Conservation (phyloP, 1,140 invertebrate species). For the Lineus longissimus region DNA sequence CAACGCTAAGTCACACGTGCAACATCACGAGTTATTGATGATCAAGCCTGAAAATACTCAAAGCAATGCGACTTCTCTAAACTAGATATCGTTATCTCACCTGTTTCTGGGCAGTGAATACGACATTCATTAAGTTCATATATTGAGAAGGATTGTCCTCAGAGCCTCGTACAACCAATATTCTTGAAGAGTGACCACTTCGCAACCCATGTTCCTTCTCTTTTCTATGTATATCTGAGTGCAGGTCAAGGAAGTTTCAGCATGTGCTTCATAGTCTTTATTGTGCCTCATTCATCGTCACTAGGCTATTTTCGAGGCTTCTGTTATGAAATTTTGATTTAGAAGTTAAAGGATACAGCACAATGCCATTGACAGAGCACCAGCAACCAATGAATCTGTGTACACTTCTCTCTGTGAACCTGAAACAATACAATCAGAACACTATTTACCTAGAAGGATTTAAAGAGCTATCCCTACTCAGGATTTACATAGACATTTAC, state of each 20-base stretch:
- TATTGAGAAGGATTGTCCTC: slow-evolving; percentile 84
- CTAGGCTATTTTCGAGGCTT: too few relatives aligned
- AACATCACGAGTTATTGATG: too few relatives aligned
- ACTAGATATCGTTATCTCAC: slow-evolving; percentile 52
- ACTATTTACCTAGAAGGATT: slow-evolving; percentile 14
- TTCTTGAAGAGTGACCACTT: slow-evolving; percentile 70
- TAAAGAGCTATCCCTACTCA: too few relatives aligned
- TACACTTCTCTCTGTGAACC: slow-evolving; percentile 25
- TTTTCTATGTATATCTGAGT: slow-evolving; percentile 50
- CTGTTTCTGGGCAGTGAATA: slow-evolving; percentile 89
- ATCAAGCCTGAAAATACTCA: too few relatives aligned
- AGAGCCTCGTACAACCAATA: slow-evolving; percentile 77
- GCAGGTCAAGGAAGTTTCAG: too few relatives aligned
- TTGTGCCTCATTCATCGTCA: too few relatives aligned
- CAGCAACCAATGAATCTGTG: slow-evolving; percentile 67
- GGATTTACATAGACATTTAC: too few relatives aligned
- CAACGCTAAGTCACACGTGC: too few relatives aligned
- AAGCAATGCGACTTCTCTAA: too few relatives aligned
- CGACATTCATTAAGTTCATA: slow-evolving; percentile 98
- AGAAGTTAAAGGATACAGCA: slow-evolving; percentile 68
- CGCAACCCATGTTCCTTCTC: slow-evolving; percentile 61
- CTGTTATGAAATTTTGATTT: too few relatives aligned
- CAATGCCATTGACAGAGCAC: slow-evolving; percentile 79
- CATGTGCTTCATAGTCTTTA: too few relatives aligned
- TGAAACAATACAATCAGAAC: not conserved